Evolutionary conservation across 1,140 invertebrate species (phyloP).

Genomic region (Cydia fagiglandana): DNA sequence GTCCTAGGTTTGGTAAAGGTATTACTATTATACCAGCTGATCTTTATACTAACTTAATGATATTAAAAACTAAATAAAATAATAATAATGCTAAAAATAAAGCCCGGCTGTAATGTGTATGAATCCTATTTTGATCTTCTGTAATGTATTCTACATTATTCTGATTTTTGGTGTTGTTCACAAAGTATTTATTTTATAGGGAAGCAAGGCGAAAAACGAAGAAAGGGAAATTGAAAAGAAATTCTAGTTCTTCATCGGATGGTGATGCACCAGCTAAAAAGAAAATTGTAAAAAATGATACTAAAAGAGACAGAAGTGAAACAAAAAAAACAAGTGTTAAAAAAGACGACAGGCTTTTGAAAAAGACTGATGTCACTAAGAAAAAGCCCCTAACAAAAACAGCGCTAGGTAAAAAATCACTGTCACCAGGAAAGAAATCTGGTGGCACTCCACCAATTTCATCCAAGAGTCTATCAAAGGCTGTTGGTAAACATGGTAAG

Average conservation of each 20-base stretch:
- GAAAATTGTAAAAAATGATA: slow-evolving; percentile 71
- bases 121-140: too few species aligned
- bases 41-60: too few species aligned
- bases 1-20: too few species aligned
- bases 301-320: slow-evolving; percentile 74
- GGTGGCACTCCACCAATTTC: slow-evolving; percentile 77
- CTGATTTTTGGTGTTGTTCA: slow-evolving; percentile 27
- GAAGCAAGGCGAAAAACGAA: slow-evolving; percentile 70
- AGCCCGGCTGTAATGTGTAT: too few species aligned
- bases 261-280: slow-evolving; percentile 74
- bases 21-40: too few species aligned
- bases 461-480: slow-evolving; percentile 72
- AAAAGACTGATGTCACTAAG: slow-evolving; percentile 67
- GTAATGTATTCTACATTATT: too few species aligned
- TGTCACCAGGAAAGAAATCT: slow-evolving; percentile 76
- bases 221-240: slow-evolving; percentile 75
- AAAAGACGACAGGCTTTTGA: slow-evolving; percentile 70
- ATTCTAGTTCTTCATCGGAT: slow-evolving; percentile 78
- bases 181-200: slow-evolving; percentile 45
- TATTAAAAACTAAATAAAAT: too few species aligned
- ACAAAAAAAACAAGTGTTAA: slow-evolving; percentile 64
- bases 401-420: slow-evolving; percentile 70
- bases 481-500: slow-evolving; percentile 67
- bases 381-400: slow-evolving; percentile 66
- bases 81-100: too few species aligned